phyloP scores from a whole-genome alignment of 2,113 vertebrate genomes.

The Barnardius zonarius region DNA sequence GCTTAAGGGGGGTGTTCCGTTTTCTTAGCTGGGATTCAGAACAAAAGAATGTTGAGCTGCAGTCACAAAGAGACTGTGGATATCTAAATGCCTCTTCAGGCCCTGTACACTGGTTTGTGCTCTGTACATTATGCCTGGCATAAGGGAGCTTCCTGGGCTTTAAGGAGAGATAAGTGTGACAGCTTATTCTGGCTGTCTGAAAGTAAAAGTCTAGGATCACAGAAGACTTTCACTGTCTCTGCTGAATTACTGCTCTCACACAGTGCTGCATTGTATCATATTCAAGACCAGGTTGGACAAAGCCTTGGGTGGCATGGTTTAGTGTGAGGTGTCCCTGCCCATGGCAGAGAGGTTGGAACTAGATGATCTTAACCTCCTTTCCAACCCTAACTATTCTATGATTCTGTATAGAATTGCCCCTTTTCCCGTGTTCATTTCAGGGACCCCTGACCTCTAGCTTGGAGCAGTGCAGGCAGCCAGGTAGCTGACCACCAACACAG shows the following conservation, averaged over 20 bases:
- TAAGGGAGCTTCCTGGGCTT: not conserved
- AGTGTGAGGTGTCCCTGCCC: too few relatives aligned
- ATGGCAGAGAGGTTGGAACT: too few relatives aligned
- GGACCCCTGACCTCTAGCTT: not conserved
- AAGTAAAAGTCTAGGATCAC: not conserved
- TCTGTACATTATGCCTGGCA: not conserved
- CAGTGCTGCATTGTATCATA: not conserved
- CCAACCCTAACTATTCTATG: too few relatives aligned
- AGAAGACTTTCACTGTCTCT: not conserved
- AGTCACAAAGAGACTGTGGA: not conserved
- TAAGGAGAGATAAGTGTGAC: too few relatives aligned
- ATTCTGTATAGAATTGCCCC: not conserved
- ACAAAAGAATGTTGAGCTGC: not conserved
- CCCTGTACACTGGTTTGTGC: not conserved
- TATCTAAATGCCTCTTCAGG: not conserved
- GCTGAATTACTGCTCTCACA: not conserved
- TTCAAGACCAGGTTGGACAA: too few relatives aligned
- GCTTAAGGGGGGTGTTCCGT: not conserved
- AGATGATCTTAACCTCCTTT: too few relatives aligned
- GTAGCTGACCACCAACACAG: not conserved
- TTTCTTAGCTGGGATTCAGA: not conserved
- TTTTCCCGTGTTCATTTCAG: not conserved
- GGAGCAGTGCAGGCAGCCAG: not conserved
- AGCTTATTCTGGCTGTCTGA: not conserved
- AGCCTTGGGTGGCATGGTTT: too few relatives aligned